A percentile compares a stretch with the other conserved stretches of the same genome.
Conservation (phyloP, 2,888 invertebrate species). For the Dendrolimus pini region DNA sequence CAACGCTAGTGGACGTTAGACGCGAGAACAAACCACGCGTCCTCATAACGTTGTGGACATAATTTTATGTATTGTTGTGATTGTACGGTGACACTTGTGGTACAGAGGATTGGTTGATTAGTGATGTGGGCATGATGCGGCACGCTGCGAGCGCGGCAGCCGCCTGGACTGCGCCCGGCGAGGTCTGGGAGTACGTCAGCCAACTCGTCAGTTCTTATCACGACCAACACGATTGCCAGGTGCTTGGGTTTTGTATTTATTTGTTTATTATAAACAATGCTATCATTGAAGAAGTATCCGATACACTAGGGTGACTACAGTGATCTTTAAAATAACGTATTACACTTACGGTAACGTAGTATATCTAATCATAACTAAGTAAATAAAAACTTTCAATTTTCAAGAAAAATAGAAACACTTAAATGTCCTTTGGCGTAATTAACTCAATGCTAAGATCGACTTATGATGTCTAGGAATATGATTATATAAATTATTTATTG, state of each 20-base stretch:
- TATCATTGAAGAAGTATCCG: too few relatives aligned
- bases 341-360: too few relatives aligned
- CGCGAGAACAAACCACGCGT: constrained; percentile 26
- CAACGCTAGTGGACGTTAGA: constrained; percentile 54
- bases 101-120: constrained; percentile 22
- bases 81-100: constrained; percentile 24
- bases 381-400: too few relatives aligned
- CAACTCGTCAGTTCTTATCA: constrained; percentile 79
- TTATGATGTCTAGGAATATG: too few relatives aligned
- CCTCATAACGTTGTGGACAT: constrained; percentile 26
- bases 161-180: constrained; percentile 74
- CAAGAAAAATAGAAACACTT: too few relatives aligned
- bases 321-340: too few relatives aligned
- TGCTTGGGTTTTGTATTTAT: constrained; percentile 17
- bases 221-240: constrained; percentile 71
- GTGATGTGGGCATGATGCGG: constrained; percentile 72
- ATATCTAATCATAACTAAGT: too few relatives aligned
- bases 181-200: constrained; percentile 82
- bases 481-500: too few relatives aligned
- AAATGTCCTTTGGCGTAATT: too few relatives aligned
- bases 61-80: constrained; percentile 27
- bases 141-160: constrained; percentile 61
- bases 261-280: not conserved
- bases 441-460: too few relatives aligned
- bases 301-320: too few relatives aligned